Evolutionary conservation across 2,797 vertebrate species (phyloP).

Genomic region (Poecilia picta): DNA sequence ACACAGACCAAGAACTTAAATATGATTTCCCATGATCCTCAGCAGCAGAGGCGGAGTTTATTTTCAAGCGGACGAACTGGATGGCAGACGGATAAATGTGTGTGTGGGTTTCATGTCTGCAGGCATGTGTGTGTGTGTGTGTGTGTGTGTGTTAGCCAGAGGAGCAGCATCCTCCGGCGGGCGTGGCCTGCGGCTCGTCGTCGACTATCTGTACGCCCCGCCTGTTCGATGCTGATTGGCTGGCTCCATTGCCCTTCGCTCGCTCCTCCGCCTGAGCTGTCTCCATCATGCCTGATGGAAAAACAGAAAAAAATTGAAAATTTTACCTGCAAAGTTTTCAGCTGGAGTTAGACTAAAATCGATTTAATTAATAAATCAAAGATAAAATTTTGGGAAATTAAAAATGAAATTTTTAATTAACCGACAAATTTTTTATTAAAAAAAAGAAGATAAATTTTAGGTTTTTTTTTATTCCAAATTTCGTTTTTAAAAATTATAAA

Average conservation of each 20-base stretch:
- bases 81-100: conserved; percentile 35
- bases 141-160: conserved; percentile 85
- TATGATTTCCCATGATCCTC: conserved; percentile 56
- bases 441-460: too few relatives aligned
- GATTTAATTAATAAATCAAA: too few relatives aligned
- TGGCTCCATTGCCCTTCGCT: conserved; percentile 91
- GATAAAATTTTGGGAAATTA: too few relatives aligned
- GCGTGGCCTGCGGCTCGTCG: conserved; percentile 90
- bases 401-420: too few relatives aligned
- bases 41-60: conserved; percentile 46
- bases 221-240: conserved; percentile 84
- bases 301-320: neutral
- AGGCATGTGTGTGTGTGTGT: conserved; percentile 45
- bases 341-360: neutral
- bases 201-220: conserved; percentile 97
- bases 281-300: conserved; percentile 94
- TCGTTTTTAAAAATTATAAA: too few relatives aligned
- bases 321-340: neutral
- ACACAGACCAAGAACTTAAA: conserved; percentile 47
- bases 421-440: too few relatives aligned
- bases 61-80: conserved; percentile 41
- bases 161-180: conserved; percentile 91
- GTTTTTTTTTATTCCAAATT: too few relatives aligned
- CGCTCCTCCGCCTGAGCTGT: conserved; percentile 94
- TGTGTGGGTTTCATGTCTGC: conserved; percentile 35